phyloP scores from a whole-genome alignment of 2,888 invertebrate genomes.

The Agrotis segetum region DNA sequence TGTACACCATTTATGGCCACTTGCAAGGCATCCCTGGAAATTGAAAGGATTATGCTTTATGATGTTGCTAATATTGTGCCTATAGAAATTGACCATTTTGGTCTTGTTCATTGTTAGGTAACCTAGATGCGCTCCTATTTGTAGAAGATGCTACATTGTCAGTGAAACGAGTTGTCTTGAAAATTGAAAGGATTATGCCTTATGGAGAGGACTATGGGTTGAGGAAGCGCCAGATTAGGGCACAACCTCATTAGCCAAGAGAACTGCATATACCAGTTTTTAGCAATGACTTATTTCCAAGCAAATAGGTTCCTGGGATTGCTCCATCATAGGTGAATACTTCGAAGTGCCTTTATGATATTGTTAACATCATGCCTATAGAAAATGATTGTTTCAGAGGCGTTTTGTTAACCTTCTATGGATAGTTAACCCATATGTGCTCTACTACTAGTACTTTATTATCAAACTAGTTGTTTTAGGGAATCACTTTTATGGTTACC shows the following conservation, averaged over 20 bases:
- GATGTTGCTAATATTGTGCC: constrained; percentile 26
- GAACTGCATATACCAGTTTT: no score
- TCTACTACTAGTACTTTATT: background rate
- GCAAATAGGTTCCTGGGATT: no score
- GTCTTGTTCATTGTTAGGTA: background rate
- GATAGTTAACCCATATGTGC: no score
- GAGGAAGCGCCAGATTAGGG: no score
- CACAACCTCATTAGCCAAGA: no score
- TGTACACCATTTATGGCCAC: constrained; percentile 76
- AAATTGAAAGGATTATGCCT: constrained; percentile 41
- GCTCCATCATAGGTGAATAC: no score
- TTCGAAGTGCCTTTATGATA: constrained; percentile 1
- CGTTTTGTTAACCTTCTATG: no score
- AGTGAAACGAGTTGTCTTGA: constrained; percentile 59
- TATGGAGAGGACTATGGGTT: background rate
- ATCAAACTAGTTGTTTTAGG: no score
- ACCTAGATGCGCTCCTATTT: background rate
- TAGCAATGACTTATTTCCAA: no score
- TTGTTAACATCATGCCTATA: constrained; percentile 8
- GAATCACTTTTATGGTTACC: background rate
- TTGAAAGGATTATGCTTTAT: constrained; percentile 42
- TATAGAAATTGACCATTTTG: constrained; percentile 8
- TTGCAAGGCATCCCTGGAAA: constrained; percentile 70
- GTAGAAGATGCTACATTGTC: background rate
- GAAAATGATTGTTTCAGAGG: background rate